Evolutionary conservation across 1,140 invertebrate genomes (phyloP), one percentile per base, ranked within the genome.

Genomic region (Philopotamus ludificatus): DNA sequence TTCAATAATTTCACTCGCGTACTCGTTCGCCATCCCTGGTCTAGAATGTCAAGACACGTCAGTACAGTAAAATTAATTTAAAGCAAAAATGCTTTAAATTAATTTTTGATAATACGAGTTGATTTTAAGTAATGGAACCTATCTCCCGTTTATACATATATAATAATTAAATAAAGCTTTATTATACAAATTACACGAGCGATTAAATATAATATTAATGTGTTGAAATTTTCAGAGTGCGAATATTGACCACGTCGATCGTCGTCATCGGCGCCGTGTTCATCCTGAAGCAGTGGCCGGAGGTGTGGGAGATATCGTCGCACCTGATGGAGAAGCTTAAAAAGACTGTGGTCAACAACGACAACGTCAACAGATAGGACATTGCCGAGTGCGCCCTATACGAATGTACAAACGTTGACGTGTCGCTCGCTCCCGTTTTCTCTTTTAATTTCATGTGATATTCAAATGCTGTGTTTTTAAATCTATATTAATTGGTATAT

Each of bases 201-300:
- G 41, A 78, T 79, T 73, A 75, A 79, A 75, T 71, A 77, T n/a
- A n/a, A n/a, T n/a, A 74, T 74, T 81, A 70, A 76, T 75, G 77
- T 77, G 77, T 80, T 75, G 9, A 44, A 44, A 15, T 77, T 84
- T 86, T 57, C 81, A 94, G 91, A 82, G 86, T 93, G 65, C 87
- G 92, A 72, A 90, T 94, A 74, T 77, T 95, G 72, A 93, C 90
- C 39, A 94, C 92, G 28, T 86, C 87, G 69, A 75, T 92, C 57
- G 86, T 91, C 66, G 86, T 94, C 44, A 82, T 92, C 76, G 82
- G 89, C 61, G 85, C 90, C 71, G 85, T 93, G 67, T 88, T 94
- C 82, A 86, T 93, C 65, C 83, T 92, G 76, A 89, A 90, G 74
- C 91, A 94, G 76, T 93, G 92, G 91, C 91, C 91, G 28, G 92